Conservation (phyloP, 2,888 invertebrate genomes). For the Rhyacophila evoluta region DNA sequence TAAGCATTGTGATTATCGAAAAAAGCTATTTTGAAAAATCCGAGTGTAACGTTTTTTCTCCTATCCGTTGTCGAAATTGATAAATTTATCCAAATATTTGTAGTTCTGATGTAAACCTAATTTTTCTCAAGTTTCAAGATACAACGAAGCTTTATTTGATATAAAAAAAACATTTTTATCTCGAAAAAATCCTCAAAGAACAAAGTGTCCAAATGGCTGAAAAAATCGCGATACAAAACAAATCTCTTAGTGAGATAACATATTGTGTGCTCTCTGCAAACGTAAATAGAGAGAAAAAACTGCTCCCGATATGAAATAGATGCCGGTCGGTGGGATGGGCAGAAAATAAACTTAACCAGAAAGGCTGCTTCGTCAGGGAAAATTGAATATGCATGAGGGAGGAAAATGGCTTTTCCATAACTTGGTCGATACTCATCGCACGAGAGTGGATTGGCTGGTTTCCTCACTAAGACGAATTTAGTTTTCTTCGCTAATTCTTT, state of each 20-base stretch:
- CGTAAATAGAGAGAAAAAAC: neutral
- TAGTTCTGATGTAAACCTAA: too few species aligned
- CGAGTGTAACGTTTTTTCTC: too few species aligned
- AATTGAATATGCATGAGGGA: constrained; percentile 46
- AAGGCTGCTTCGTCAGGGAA: constrained; percentile 38
- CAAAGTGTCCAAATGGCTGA: neutral
- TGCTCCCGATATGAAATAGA: neutral
- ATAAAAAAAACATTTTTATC: too few species aligned
- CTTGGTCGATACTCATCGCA: neutral
- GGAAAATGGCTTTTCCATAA: constrained; percentile 17
- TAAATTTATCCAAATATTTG: too few species aligned
- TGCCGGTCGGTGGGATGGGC: neutral
- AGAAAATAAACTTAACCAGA: constrained; percentile 40
- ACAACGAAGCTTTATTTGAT: too few species aligned
- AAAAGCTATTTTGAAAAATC: too few species aligned
- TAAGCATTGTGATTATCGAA: too few species aligned
- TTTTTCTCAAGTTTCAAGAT: too few species aligned
- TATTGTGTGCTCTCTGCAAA: neutral
- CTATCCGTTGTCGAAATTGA: too few species aligned
- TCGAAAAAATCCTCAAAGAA: too few species aligned
- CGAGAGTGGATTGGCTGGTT: neutral
- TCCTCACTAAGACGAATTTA: neutral
- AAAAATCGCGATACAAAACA: neutral
- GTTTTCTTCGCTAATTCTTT: neutral
- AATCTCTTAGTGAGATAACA: neutral